phyloP scores from a whole-genome alignment of 2,888 invertebrate species.

The Agapetus fuscipes region DNA sequence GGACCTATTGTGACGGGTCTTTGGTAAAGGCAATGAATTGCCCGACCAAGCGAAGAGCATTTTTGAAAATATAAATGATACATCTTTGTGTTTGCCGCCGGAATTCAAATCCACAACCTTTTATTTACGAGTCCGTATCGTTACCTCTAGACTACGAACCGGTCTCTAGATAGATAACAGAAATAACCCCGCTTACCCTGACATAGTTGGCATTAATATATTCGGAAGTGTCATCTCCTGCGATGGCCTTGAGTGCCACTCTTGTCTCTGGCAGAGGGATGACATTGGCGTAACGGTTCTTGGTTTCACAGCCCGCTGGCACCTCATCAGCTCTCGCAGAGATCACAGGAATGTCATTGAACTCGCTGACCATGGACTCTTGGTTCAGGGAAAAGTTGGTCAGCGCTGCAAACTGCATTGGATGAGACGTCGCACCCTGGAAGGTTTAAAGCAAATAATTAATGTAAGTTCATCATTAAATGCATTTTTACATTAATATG shows the following conservation, averaged over 20 bases:
- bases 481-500: too few species aligned
- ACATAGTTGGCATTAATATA: constrained; percentile 94
- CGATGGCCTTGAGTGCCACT: constrained; percentile 62
- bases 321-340: constrained; percentile 72
- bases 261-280: constrained; percentile 87
- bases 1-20: too few species aligned
- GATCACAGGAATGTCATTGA: constrained; percentile 69
- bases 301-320: constrained; percentile 78
- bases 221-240: constrained; percentile 69
- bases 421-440: constrained; percentile 57
- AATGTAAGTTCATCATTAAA: background rate
- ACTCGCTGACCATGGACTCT: constrained; percentile 71
- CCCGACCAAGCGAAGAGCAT: too few species aligned
- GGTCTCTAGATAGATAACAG: too few species aligned
- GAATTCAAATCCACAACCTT: too few species aligned
- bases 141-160: too few species aligned
- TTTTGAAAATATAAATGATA: too few species aligned
- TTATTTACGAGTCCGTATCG: too few species aligned
- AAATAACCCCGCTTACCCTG: constrained; percentile 61
- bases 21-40: too few species aligned
- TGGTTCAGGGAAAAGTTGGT: constrained; percentile 62
- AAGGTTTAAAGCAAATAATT: constrained; percentile 16
- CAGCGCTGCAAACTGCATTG: constrained; percentile 69
- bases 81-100: too few species aligned
- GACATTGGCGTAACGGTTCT: constrained; percentile 90